Base-by-base conservation (phyloP, 2,113 vertebrate species). In the Laticauda laticaudata region DNA sequence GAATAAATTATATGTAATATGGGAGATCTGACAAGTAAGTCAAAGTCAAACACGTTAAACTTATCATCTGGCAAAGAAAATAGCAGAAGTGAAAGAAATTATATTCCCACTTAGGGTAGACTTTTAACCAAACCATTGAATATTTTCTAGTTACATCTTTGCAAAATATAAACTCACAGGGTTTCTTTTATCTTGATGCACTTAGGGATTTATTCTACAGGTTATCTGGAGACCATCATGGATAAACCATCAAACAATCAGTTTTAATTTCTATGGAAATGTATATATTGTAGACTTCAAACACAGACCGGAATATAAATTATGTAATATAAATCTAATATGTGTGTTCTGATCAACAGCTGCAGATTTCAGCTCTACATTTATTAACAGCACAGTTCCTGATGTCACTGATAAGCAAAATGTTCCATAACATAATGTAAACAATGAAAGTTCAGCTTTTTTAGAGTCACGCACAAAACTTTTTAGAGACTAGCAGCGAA, bases 321-420 rank as follows among this genome's bases (percentile, higher is more conserved):
- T 29, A 64, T 64, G 7, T 20, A 20, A 7, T 11, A 85, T 7
- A 87, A n/a, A 56, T 20, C 18, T n/a, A 86, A 69, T 39, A 55
- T 64, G n/a, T 48, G 59, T 86, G n/a, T 34, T 91, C 90, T 61
- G 10, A 89, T 54, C 69, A 90, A 56, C 64, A 92, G 87, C 91
- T 94, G 56, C 48, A 61, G 26, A 86, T 87, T 94, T 89, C 75
- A 92, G 48, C 90, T 90, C 48, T 54, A 92, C n/a, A 86, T 86
- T 29, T 92, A 92, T 92, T 90, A 90, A 45, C 64, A 92, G 88
- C 55, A 86, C 48, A 92, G 75, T 20, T 56, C 23, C 45, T 61
- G n/a, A 92, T 92, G 87, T 54, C 87, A 89, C 90, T 54, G 87
- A 93, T 93, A 91, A 91, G 53, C 64, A 61, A 91, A 54, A 89